Evolutionary conservation across 2,797 vertebrate species (phyloP).

Genomic region (Luscinia luscinia): DNA sequence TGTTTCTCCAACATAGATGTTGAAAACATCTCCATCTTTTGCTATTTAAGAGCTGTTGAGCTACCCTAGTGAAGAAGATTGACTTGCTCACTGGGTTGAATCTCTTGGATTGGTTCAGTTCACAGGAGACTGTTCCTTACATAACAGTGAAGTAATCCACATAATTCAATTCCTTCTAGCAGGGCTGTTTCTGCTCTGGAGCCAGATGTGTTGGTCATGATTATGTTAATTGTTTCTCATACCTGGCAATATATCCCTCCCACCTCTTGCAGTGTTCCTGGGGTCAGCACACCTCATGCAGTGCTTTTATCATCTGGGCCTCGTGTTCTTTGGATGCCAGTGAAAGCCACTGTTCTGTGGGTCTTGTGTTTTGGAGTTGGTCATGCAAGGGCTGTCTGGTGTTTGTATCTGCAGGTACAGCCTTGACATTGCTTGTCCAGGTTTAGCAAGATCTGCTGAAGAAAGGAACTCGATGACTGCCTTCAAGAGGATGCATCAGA

Average conservation of each 20-base stretch:
- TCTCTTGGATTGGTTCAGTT: neutral
- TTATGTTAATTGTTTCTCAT: neutral
- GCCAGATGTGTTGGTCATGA: neutral
- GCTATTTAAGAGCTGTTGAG: neutral
- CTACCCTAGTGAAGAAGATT: neutral
- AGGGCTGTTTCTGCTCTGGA: neutral
- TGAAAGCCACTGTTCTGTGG: neutral
- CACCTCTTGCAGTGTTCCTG: neutral
- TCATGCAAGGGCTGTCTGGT: neutral
- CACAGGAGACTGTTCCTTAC: neutral
- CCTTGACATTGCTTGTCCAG: neutral
- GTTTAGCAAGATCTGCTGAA: neutral
- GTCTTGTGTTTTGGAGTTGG: neutral
- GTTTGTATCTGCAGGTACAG: neutral
- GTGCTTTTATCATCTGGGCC: neutral
- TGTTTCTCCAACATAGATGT: neutral
- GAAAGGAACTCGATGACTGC: neutral
- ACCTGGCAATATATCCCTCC: neutral
- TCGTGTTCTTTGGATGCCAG: neutral
- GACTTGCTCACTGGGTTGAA: neutral
- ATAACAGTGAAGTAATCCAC: neutral
- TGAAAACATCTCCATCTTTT: neutral
- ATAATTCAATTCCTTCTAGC: neutral
- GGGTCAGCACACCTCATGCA: neutral
- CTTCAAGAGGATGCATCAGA: neutral